Evolutionary conservation across 2,113 vertebrate species (phyloP).

Genomic region (Gymnogyps californianus): DNA sequence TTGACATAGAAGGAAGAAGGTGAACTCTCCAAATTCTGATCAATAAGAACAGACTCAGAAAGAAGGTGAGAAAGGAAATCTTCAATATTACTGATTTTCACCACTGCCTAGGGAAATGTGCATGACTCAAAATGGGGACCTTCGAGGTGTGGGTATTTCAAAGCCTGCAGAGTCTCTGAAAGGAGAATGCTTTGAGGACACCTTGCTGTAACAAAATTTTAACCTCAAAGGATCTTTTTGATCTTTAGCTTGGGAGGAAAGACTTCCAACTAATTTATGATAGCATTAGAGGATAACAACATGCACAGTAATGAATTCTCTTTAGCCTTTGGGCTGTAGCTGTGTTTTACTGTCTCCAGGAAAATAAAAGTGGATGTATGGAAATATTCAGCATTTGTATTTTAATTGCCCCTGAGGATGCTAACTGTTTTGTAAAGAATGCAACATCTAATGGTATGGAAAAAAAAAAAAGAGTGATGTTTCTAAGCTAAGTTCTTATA

Average conservation of each 20-base stretch:
- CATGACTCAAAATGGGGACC: not conserved
- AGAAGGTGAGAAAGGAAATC: not conserved
- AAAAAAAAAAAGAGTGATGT: not conserved
- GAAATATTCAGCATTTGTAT: constrained; percentile 6
- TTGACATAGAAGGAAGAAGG: not conserved
- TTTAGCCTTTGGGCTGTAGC: constrained; percentile 30
- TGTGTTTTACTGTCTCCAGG: constrained; percentile 20
- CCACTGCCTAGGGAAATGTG: not conserved
- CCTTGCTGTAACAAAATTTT: not conserved
- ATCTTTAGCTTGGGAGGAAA: constrained; percentile 1
- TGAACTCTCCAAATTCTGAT: not conserved
- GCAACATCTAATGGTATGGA: not conserved
- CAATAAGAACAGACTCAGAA: not conserved
- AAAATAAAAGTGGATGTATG: not conserved
- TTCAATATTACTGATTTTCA: not conserved
- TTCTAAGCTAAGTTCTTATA: not conserved
- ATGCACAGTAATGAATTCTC: constrained; percentile 31
- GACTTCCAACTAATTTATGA: constrained; percentile 30
- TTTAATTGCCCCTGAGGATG: constrained; percentile 16
- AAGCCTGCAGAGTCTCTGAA: not conserved
- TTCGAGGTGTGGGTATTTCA: not conserved
- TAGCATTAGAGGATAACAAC: constrained; percentile 33
- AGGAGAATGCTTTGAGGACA: not conserved
- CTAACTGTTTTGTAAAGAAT: not conserved
- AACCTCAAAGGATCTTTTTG: constrained; percentile 10